These are phyloP conservation scores for Liolophura sinensis DNA, from an alignment of 1,140 invertebrate species.

Conservation along the genomic window DNA sequence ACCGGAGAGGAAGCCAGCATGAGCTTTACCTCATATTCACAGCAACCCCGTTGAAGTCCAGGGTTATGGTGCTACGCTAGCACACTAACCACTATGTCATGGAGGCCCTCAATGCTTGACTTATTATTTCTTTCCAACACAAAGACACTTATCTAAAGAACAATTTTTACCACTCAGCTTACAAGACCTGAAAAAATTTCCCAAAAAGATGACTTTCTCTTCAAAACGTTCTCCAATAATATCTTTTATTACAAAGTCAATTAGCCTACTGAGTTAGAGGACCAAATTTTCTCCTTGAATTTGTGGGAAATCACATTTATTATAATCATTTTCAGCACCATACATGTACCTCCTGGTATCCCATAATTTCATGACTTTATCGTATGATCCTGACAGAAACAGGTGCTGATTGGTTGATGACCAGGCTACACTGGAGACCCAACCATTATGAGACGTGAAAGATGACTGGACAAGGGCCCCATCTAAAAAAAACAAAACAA, in stretches of 20 bases:
- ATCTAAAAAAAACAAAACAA: slow-evolving; percentile 63
- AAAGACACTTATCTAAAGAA: too few relatives aligned
- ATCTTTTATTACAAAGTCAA: not conserved
- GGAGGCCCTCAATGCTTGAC: too few relatives aligned
- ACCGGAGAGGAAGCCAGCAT: too few relatives aligned
- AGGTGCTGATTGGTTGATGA: slow-evolving; percentile 80
- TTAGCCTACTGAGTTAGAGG: not conserved
- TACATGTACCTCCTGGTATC: slow-evolving; percentile 90
- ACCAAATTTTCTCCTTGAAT: not conserved
- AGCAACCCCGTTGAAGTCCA: too few relatives aligned
- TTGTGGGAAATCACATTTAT: too few relatives aligned
- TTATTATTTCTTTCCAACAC: too few relatives aligned
- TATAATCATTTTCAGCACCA: not conserved
- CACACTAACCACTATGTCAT: too few relatives aligned
- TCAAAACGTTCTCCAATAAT: slow-evolving; percentile 1
- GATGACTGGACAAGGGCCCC: slow-evolving; percentile 83
- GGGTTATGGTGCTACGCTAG: too few relatives aligned
- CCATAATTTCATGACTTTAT: slow-evolving; percentile 92
- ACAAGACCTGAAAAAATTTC: too few relatives aligned
- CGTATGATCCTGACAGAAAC: slow-evolving; percentile 93
- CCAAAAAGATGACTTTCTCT: too few relatives aligned
- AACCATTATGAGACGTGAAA: slow-evolving; percentile 88
- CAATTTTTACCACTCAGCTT: too few relatives aligned
- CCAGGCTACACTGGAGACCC: slow-evolving; percentile 91
- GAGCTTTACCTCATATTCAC: too few relatives aligned